phyloP scores from a whole-genome alignment of 1,140 invertebrate species.

The Neodiprion pinetum region DNA sequence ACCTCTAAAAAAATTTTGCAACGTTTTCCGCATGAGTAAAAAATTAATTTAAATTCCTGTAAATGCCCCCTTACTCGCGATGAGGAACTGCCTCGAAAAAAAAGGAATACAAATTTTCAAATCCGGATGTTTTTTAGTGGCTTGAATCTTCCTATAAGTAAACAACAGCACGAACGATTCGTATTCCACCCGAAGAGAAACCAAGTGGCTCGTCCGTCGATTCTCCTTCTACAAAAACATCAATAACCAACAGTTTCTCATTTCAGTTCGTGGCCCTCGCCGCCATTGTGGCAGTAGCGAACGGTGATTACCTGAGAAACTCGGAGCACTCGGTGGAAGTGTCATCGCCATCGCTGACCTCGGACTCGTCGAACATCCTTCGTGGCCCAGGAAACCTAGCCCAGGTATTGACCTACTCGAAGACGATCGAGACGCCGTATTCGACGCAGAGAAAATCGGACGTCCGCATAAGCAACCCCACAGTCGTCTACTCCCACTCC shows the following conservation, averaged over 20 bases:
- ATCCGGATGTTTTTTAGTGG: background rate
- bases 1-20: no score
- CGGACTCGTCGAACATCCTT: slow-evolving; percentile 44
- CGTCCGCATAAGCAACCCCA: slow-evolving; percentile 51
- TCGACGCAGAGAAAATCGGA: slow-evolving; percentile 51
- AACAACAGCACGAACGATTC: no score
- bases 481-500: slow-evolving; percentile 30
- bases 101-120: no score
- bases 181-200: no score
- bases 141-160: no score
- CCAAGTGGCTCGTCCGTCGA: no score
- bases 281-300: background rate
- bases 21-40: no score
- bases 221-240: no score
- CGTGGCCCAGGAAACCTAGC: slow-evolving; percentile 47
- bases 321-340: background rate
- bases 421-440: slow-evolving; percentile 51
- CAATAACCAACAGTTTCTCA: background rate
- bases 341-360: slow-evolving; percentile 37
- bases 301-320: background rate
- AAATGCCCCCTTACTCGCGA: no score
- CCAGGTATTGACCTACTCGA: slow-evolving; percentile 48
- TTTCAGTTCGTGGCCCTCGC: background rate
- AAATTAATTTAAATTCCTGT: no score
- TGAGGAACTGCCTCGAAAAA: no score